These are phyloP conservation scores for Limenitis arthemis DNA, from an alignment of 2,888 invertebrate genomes.

Conservation along the genomic window DNA sequence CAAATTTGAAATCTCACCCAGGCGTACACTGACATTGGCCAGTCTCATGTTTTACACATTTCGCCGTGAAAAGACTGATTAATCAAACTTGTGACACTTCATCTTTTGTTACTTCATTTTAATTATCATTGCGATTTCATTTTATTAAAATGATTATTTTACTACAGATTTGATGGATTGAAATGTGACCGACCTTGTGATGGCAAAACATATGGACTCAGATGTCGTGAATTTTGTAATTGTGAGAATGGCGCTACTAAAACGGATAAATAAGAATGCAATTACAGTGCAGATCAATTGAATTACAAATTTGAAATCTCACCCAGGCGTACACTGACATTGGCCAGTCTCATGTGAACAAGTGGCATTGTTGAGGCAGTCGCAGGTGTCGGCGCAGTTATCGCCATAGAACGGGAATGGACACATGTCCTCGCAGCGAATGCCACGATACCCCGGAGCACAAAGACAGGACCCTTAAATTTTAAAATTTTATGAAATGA, in stretches of 20 bases:
- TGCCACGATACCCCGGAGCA: slow-evolving; percentile 84
- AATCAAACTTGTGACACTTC: neutral
- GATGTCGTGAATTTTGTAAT: slow-evolving; percentile 81
- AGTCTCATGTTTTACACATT: slow-evolving; percentile 70
- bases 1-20: slow-evolving; percentile 57
- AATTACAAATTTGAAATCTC: slow-evolving; percentile 24
- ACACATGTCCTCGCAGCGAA: slow-evolving; percentile 80
- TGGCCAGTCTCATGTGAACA: slow-evolving; percentile 87
- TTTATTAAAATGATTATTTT: neutral
- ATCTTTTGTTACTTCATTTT: neutral
- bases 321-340: slow-evolving; percentile 83
- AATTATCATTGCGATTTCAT: neutral
- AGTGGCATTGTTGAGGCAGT: slow-evolving; percentile 83
- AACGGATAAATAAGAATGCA: too few relatives aligned
- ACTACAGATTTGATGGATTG: slow-evolving; percentile 78
- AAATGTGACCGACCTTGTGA: slow-evolving; percentile 93
- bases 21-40: slow-evolving; percentile 85
- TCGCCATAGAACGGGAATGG: slow-evolving; percentile 82
- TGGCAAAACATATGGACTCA: slow-evolving; percentile 83
- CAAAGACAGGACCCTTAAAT: slow-evolving; percentile 79
- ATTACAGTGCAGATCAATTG: neutral
- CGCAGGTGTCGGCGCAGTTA: slow-evolving; percentile 84
- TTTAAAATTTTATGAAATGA: neutral
- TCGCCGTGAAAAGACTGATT: neutral
- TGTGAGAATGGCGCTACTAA: slow-evolving; percentile 89